Conservation (phyloP, 2,888 invertebrate genomes). For the Chrysodeixis includens region DNA sequence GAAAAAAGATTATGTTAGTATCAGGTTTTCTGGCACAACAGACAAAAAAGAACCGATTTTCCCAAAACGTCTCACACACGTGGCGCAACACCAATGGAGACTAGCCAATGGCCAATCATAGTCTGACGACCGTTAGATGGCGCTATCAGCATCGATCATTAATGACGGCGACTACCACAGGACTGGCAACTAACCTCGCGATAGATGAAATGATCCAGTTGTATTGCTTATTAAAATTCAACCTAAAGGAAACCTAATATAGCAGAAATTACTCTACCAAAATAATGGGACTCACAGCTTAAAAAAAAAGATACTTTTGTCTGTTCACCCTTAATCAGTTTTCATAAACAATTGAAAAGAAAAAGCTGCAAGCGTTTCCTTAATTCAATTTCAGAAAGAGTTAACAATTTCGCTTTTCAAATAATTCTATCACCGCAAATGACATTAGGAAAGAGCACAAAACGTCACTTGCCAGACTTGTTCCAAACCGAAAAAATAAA, state of each 20-base stretch:
- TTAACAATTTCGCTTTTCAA: background rate
- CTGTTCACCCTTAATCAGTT: too few species aligned
- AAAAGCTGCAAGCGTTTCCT: background rate
- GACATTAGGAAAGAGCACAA: background rate
- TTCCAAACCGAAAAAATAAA: background rate
- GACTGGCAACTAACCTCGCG: background rate
- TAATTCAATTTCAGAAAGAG: background rate
- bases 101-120: background rate
- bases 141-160: conserved; percentile 8
- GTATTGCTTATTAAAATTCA: background rate
- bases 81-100: background rate
- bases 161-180: background rate
- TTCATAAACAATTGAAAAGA: too few species aligned
- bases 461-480: background rate
- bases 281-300: too few species aligned
- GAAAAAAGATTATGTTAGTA: too few species aligned
- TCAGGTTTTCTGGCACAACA: background rate
- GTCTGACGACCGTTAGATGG: conserved; percentile 18
- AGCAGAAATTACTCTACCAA: too few species aligned
- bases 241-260: too few species aligned
- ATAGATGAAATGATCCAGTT: background rate
- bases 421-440: conserved; percentile 5
- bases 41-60: background rate
- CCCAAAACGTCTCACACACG: background rate
- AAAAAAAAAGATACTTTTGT: too few species aligned